Evolutionary conservation across 2,888 invertebrate genomes (phyloP).

Genomic region (Lycia hirtaria): DNA sequence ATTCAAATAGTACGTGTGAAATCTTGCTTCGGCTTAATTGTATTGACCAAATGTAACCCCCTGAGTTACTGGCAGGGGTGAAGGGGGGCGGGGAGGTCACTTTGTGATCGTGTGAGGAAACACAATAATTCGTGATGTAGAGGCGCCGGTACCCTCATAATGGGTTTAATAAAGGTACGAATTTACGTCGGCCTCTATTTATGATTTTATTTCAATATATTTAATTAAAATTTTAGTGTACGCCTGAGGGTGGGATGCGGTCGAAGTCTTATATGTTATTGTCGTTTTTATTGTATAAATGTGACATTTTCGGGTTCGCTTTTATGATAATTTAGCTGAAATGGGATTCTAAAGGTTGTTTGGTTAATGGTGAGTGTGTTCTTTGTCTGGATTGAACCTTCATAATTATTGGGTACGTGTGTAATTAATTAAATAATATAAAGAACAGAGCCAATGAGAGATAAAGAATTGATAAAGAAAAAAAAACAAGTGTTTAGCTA

Average conservation of each 20-base stretch:
- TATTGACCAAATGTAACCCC: constrained; percentile 76
- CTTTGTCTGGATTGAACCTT: constrained; percentile 17
- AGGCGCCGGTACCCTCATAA: constrained; percentile 69
- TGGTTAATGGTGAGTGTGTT: constrained; percentile 10
- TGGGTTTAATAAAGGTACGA: constrained; percentile 84
- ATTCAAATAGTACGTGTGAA: constrained; percentile 84
- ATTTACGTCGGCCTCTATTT: constrained; percentile 75
- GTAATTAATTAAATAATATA: constrained; percentile 1
- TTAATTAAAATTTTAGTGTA: constrained; percentile 81
- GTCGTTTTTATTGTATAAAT: constrained; percentile 47
- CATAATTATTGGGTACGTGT: constrained; percentile 5
- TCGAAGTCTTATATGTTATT: constrained; percentile 36
- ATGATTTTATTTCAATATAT: constrained; percentile 82
- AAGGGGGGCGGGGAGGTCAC: constrained; percentile 43
- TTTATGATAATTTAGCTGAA: constrained; percentile 38
- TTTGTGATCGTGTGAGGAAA: constrained; percentile 68
- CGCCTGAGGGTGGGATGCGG: constrained; percentile 30
- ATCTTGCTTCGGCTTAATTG: constrained; percentile 81
- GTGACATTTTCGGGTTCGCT: constrained; percentile 35
- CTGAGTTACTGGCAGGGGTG: constrained; percentile 53
- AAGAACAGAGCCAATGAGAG: too few relatives aligned
- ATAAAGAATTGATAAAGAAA: too few relatives aligned
- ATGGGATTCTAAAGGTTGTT: constrained; percentile 36
- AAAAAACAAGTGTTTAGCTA: too few relatives aligned
- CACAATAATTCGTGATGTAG: constrained; percentile 76